A percentile compares a stretch with the other conserved stretches of the same genome.
phyloP scores from a whole-genome alignment of 2,888 invertebrate genomes.

The Caenorhabditis becei region DNA sequence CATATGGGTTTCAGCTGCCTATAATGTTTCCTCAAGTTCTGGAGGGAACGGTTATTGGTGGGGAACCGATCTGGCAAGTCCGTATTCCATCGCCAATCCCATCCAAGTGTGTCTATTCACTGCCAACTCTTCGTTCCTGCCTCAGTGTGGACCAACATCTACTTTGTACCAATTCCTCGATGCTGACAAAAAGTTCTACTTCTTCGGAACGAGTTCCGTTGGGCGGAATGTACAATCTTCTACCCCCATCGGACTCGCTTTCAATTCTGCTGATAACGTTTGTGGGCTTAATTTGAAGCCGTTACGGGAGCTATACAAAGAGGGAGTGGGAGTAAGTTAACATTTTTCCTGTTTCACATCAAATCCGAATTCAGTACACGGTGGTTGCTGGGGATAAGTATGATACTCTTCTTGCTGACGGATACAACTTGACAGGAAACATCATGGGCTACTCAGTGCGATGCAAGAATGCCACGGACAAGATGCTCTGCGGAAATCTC shows the following conservation, averaged over 20 bases:
- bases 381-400: slow-evolving; percentile 20
- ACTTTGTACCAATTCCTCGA: slow-evolving; percentile 4
- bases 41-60: slow-evolving; percentile 9
- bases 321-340: background rate
- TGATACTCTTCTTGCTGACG: background rate
- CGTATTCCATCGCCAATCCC: background rate
- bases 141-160: background rate
- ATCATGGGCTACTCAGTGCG: slow-evolving; percentile 24
- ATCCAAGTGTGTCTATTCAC: slow-evolving; percentile 15
- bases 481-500: slow-evolving; percentile 1
- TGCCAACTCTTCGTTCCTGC: slow-evolving; percentile 13
- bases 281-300: slow-evolving; percentile 26
- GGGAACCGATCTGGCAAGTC: background rate
- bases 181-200: background rate
- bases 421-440: slow-evolving; percentile 27
- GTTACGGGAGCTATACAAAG: slow-evolving; percentile 17
- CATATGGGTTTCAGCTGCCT: background rate
- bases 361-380: slow-evolving; percentile 23
- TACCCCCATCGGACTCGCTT: background rate
- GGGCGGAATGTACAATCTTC: background rate
- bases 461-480: slow-evolving; percentile 17
- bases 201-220: background rate
- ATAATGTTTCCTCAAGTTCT: background rate
- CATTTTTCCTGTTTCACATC: background rate
- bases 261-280: slow-evolving; percentile 5